Conservation (phyloP, 2,888 invertebrate species). For the Limnephilus rhombicus region DNA sequence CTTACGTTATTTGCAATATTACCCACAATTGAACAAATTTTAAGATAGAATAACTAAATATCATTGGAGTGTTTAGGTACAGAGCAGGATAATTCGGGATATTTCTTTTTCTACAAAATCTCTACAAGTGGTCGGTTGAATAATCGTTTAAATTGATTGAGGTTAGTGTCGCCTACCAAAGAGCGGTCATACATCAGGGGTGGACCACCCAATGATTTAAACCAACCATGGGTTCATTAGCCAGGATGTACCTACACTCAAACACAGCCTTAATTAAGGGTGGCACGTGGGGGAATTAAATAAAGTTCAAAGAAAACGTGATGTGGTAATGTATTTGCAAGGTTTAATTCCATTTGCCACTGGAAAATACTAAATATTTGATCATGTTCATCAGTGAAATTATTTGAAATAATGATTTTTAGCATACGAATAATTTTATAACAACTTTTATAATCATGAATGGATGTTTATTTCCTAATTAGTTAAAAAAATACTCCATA, state of each 20-base stretch:
- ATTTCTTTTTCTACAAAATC: background rate
- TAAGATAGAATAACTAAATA: background rate
- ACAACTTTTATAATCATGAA: too few relatives aligned
- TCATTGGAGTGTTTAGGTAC: background rate
- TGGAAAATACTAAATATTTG: too few relatives aligned
- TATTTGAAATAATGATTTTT: background rate
- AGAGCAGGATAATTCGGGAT: background rate
- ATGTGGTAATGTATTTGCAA: too few relatives aligned
- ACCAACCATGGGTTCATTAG: background rate
- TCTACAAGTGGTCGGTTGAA: background rate
- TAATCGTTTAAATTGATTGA: background rate
- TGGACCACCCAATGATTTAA: background rate
- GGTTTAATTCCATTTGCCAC: too few relatives aligned
- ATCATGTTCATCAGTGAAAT: too few relatives aligned
- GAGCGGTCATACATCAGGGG: background rate
- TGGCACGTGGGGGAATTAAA: background rate
- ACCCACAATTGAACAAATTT: background rate
- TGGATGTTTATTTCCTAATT: too few relatives aligned
- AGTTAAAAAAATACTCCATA: too few relatives aligned
- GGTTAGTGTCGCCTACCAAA: background rate
- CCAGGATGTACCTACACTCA: background rate
- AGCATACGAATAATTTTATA: too few relatives aligned
- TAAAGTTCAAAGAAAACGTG: background rate
- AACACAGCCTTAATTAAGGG: background rate
- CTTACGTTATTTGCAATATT: too few relatives aligned